A percentile compares a stretch with the other conserved stretches of the same genome.
phyloP scores from a whole-genome alignment of 2,113 vertebrate genomes.

The cattle (Bos taurus) region ARS-UCD2.0 NC_037331.1:87075501-87076000 shows the following conservation, averaged over 20 bases:
- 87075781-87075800: background rate
- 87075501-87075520: background rate
- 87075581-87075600: background rate
- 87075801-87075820: background rate
- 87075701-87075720: background rate
- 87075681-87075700: background rate
- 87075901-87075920: background rate
- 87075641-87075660: background rate
- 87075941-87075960: background rate
- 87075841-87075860: background rate
- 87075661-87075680: background rate
- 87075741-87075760: background rate
- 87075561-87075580: background rate
- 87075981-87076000: background rate
- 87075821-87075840: background rate
- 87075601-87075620: background rate
- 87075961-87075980: background rate
- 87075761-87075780: background rate
- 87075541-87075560: background rate
- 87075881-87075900: background rate
- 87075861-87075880: background rate
- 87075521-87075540: background rate
- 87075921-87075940: background rate
- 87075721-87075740: background rate
- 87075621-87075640: background rate